Conservation (phyloP, 2,113 vertebrate species). For the Pteronura brasiliensis region DNA sequence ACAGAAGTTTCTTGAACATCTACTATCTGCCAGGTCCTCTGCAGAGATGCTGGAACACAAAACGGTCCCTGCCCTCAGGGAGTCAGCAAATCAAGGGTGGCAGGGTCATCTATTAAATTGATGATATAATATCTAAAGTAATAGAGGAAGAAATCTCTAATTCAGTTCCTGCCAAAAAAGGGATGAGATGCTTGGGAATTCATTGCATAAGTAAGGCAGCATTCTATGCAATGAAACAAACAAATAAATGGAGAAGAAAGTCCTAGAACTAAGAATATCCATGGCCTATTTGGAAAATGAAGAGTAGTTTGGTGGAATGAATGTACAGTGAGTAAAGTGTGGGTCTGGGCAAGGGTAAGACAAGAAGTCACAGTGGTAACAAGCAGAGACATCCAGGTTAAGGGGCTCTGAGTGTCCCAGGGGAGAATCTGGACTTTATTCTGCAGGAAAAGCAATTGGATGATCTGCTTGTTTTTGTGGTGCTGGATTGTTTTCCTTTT, state of each 20-base stretch:
- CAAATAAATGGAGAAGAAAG: neutral
- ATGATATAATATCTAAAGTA: neutral
- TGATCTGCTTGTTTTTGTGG: neutral
- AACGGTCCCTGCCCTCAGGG: neutral
- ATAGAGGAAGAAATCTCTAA: neutral
- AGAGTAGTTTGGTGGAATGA: neutral
- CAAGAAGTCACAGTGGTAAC: no score
- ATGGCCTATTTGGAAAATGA: neutral
- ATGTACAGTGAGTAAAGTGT: neutral
- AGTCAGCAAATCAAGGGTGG: neutral
- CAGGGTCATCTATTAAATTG: neutral
- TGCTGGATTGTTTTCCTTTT: neutral
- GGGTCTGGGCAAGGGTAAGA: neutral
- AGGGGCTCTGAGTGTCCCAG: no score
- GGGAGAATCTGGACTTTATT: neutral
- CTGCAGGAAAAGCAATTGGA: neutral
- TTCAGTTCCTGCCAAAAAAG: neutral
- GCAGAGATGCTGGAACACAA: neutral
- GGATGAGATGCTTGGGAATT: neutral
- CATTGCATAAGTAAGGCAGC: neutral
- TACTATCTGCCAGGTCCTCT: neutral
- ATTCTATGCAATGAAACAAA: neutral
- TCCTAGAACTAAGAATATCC: neutral
- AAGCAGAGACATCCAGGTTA: neutral
- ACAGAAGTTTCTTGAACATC: neutral